A percentile compares a stretch with the other conserved stretches of the same genome.
Conservation (phyloP, 2,888 invertebrate genomes). For the Heliconius cydno region DNA sequence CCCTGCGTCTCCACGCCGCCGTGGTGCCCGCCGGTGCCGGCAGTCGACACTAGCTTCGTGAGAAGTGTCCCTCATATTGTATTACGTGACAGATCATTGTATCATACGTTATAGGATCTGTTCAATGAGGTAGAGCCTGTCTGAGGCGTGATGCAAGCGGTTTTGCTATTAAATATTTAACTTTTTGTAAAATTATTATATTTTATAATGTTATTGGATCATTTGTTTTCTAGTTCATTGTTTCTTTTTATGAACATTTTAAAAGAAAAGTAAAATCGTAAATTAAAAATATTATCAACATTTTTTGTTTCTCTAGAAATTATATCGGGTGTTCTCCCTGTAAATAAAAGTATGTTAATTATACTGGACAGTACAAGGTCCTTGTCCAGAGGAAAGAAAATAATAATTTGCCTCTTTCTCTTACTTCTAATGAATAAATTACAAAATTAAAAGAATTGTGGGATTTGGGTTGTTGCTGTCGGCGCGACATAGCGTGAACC, state of each 20-base stretch:
- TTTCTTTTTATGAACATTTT: too few relatives aligned
- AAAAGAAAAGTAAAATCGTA: neutral
- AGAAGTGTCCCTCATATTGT: conserved; percentile 40
- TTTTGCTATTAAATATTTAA: neutral
- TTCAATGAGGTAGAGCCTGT: neutral
- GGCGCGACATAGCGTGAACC: neutral
- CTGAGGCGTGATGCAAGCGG: neutral
- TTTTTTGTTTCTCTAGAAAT: neutral
- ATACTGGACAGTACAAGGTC: neutral
- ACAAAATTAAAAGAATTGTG: too few relatives aligned
- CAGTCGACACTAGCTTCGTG: conserved; percentile 35
- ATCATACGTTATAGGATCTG: conserved; percentile 5
- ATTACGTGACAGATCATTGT: conserved; percentile 21
- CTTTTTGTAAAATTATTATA: neutral
- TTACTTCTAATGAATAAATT: too few relatives aligned
- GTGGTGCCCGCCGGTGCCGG: neutral
- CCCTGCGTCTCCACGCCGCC: neutral
- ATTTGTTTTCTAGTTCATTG: neutral
- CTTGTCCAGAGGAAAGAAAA: neutral
- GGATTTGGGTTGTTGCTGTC: neutral
- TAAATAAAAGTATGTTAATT: neutral
- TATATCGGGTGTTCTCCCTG: neutral
- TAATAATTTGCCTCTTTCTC: too few relatives aligned
- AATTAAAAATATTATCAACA: neutral
- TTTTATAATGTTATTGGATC: neutral